Evolutionary conservation across 2,113 vertebrate genomes (phyloP).

Genomic region (Danionella cerebrum): DNA sequence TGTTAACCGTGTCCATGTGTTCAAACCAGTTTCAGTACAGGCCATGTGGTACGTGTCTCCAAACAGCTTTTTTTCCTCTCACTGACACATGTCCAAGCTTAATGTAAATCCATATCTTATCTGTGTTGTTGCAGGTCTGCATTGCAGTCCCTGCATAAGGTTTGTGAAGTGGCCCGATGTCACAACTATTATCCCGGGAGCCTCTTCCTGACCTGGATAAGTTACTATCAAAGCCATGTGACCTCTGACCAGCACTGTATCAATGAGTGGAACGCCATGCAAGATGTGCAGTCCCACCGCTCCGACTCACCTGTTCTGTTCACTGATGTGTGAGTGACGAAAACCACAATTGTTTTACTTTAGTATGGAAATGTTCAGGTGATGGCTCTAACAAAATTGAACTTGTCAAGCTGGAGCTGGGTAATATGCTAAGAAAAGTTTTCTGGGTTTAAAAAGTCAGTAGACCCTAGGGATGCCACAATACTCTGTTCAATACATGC

Average conservation of each 20-base stretch:
- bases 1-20: constrained; percentile 90
- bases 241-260: constrained; percentile 87
- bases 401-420: no score
- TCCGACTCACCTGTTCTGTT: constrained; percentile 90
- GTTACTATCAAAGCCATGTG: constrained; percentile 95
- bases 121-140: constrained; percentile 74
- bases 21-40: constrained; percentile 96
- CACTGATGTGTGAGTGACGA: constrained; percentile 86
- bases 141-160: constrained; percentile 93
- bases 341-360: no score
- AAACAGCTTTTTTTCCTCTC: background rate
- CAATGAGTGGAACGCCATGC: constrained; percentile 98
- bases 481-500: no score
- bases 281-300: constrained; percentile 91
- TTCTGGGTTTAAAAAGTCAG: no score
- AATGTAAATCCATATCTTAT: constrained; percentile 24
- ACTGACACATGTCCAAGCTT: background rate
- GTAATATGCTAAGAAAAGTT: no score
- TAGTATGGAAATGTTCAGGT: background rate
- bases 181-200: constrained; percentile 96
- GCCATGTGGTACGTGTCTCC: constrained; percentile 88
- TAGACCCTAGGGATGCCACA: no score
- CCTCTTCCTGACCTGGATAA: constrained; percentile 95
- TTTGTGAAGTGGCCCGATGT: constrained; percentile 88
- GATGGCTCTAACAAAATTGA: no score